Evolutionary conservation across 2,797 vertebrate genomes (phyloP), one percentile per base, ranked within the genome.

Genomic region (Silurus aristotelis): DNA sequence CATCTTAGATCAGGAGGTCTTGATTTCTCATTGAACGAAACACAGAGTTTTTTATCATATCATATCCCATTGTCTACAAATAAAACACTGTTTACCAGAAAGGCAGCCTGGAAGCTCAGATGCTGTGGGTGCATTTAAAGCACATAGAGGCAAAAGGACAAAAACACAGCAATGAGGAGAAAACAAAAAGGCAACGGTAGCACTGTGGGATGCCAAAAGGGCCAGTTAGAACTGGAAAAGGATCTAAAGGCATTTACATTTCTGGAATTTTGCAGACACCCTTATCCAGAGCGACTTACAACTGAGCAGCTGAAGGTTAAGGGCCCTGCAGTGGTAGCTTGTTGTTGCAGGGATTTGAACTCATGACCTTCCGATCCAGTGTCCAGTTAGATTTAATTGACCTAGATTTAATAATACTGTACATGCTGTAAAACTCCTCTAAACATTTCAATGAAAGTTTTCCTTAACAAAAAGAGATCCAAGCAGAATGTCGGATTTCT

Each of bases 61-160:
- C 52, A 76, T 10, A 61, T 78, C 5, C 22, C 22, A 78, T 78
- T 13, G 2, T 61, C 76, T 78, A 31, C 3, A 17, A 78, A 63
- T 61, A 20, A 31, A 55, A 20, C 46, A 55, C 27, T 48, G 71
- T 82, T 86, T 86, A 88, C 86, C 88, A 87, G 85, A 82, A 85
- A 15, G 70, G 75, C 60, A 76, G 67, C 27, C 56, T 70, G 70
- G 22, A 75, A 72, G 15, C 38, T 43, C 61, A 1, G 25, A 48
- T 25, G 27, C 79, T 63, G 85, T 84, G 31, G 89, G 88, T 82
- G 58, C 85, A 84, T 79, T 85, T 79, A 80, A 82, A 86, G 67
- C 58, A 68, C 58, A 72, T 58, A 70, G 68, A n/a, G 56, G 76
- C 22, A 48, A 67, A 52, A 83, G 64, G 66, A 83, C 71, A 88